Conservation (phyloP, 2,113 vertebrate species). For the Pica pica region DNA sequence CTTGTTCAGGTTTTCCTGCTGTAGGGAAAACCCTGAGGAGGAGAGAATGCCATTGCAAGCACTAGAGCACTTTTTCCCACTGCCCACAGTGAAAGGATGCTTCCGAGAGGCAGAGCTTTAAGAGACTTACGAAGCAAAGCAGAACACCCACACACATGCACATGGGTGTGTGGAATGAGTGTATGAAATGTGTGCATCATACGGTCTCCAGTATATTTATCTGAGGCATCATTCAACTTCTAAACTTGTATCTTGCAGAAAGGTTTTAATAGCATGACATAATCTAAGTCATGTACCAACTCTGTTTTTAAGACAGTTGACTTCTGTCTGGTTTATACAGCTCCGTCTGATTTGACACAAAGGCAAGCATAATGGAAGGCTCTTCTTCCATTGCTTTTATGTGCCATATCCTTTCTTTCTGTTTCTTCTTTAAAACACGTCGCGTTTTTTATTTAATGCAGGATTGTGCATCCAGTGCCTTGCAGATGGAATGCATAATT, state of each 20-base stretch:
- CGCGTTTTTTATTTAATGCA: background rate
- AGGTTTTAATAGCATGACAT: conserved; percentile 8
- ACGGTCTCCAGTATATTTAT: background rate
- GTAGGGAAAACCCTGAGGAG: fast-evolving
- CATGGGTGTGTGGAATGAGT: background rate
- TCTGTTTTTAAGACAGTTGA: background rate
- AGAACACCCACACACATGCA: background rate
- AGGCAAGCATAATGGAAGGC: background rate
- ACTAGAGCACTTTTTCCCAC: background rate
- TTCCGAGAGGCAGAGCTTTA: background rate
- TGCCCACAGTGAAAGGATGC: background rate
- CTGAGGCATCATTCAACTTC: background rate
- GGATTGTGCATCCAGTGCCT: conserved; percentile 24
- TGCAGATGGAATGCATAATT: conserved; percentile 58
- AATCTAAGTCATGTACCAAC: background rate
- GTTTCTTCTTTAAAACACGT: conserved; percentile 41
- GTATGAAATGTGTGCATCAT: background rate
- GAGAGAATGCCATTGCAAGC: background rate
- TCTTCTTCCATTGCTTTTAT: conserved; percentile 41
- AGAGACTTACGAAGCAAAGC: background rate
- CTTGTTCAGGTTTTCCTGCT: background rate
- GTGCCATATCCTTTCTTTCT: conserved; percentile 5
- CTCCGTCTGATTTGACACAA: conserved; percentile 9
- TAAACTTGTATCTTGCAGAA: background rate
- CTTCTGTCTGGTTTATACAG: conserved; percentile 17